A percentile compares a stretch with the other conserved stretches of the same genome.
Conservation (phyloP, 2,797 vertebrate species). For the Falco peregrinus region DNA sequence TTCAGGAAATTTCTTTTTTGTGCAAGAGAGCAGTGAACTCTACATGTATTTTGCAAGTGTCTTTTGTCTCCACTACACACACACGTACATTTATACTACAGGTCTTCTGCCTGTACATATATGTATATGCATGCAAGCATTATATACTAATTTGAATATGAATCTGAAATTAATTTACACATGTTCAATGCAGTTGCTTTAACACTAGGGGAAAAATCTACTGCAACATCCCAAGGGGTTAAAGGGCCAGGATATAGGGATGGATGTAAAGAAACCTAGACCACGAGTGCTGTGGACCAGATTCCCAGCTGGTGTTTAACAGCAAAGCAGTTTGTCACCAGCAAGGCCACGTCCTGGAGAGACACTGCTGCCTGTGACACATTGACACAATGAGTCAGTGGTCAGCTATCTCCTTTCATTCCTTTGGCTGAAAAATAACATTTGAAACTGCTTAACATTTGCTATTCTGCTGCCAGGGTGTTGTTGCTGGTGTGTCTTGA, state of each 20-base stretch:
- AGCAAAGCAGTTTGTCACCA: background rate
- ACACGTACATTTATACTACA: background rate
- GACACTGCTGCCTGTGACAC: background rate
- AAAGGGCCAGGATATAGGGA: background rate
- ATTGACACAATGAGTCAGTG: background rate
- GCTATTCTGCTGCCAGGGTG: background rate
- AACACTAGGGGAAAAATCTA: background rate
- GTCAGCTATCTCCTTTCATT: background rate
- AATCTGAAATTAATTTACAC: background rate
- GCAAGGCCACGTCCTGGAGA: background rate
- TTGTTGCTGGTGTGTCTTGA: background rate
- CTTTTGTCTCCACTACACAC: background rate
- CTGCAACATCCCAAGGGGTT: background rate
- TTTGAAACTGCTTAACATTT: background rate
- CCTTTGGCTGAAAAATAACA: background rate
- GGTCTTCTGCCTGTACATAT: background rate
- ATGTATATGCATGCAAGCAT: background rate
- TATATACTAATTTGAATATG: background rate
- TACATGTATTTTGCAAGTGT: background rate
- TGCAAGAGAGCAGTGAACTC: slow-evolving; percentile 21
- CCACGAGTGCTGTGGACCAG: fast-evolving
- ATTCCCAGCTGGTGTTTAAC: background rate
- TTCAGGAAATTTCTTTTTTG: slow-evolving; percentile 70
- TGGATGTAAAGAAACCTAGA: background rate
- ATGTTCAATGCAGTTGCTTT: background rate